Evolutionary conservation across 2,113 vertebrate genomes (phyloP), one percentile per base, ranked within the genome.

Genomic region (Hystrix cristata): DNA sequence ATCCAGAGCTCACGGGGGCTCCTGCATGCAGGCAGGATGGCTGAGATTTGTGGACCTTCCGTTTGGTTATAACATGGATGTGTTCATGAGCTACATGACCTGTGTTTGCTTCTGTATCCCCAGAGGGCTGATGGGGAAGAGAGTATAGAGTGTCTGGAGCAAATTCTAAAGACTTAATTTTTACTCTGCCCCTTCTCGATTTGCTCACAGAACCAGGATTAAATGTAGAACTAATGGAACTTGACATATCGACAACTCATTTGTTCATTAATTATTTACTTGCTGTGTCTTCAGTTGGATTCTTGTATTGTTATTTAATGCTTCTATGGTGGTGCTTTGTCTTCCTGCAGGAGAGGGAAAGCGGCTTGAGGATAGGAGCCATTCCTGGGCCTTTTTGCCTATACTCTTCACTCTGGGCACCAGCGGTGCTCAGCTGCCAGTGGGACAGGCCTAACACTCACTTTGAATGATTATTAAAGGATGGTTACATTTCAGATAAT

Each of bases 401-500:
- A 38, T 87, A 65, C 38, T 85, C 11, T 89, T 71, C 55, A 80
- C 64, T 59, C 51, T 92, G 29, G 90, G 53, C 18, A 43, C 38
- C 43, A 79, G 46, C 60, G 72, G 67, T 38, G 85, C n/a, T 57
- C 46, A 78, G 51, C n/a, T 38, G 84, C 81, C n/a, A 16, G 29
- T 38, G 43, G 57, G 29, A 18, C 6, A 80, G 65, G 27, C n/a
- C 53, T 89, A 69, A 74, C 76, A 57, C 86, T 88, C 86, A 43
- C 82, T 69, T 48, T 16, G 14, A 91, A 38, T 34, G 29, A 67
- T 88, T 78, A 59, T 78, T 60, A 91, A 92, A 91, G 16, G 43
- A 83, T 31, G 23, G 57, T 64, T 92, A 46, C 87, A 82, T 80
- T 87, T 90, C 81, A 89, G 34, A 59, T 43, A 62, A 96, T 90